Evolutionary conservation across 2,888 invertebrate species (phyloP).

Genomic region (Agonopterix heracliana): DNA sequence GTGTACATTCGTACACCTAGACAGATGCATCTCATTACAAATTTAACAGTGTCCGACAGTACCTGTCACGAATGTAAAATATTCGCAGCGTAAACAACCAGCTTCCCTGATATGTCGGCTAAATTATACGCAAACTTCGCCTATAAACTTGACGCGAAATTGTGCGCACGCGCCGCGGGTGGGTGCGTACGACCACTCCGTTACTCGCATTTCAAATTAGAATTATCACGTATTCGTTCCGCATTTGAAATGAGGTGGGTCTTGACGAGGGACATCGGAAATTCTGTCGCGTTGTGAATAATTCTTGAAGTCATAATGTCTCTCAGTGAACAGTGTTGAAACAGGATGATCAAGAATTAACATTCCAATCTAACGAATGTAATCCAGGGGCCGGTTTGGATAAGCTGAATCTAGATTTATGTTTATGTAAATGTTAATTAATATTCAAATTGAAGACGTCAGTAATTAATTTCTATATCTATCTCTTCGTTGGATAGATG

Average conservation of each 20-base stretch:
- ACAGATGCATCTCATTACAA: slow-evolving; percentile 5
- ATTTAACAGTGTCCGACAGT: slow-evolving; percentile 44
- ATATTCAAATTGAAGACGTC: too few relatives aligned
- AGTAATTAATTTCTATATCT: too few relatives aligned
- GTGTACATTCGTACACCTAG: too few relatives aligned
- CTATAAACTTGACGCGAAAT: neutral
- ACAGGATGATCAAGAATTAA: neutral
- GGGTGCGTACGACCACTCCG: slow-evolving; percentile 23
- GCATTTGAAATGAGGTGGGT: neutral
- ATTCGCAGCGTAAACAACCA: neutral
- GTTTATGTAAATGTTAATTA: too few relatives aligned
- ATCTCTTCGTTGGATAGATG: too few relatives aligned
- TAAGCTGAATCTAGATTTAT: too few relatives aligned
- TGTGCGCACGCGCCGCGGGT: slow-evolving; percentile 2
- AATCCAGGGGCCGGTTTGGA: too few relatives aligned
- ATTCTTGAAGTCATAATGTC: too few relatives aligned
- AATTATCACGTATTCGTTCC: slow-evolving; percentile 4
- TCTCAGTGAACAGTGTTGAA: too few relatives aligned
- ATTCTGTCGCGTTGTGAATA: too few relatives aligned
- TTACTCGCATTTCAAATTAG: slow-evolving; percentile 16
- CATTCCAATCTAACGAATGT: neutral
- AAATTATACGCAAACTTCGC: neutral
- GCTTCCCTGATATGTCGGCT: slow-evolving; percentile 36
- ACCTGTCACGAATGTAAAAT: slow-evolving; percentile 29
- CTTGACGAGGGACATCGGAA: too few relatives aligned